Base-by-base conservation (phyloP, 2,888 invertebrate genomes). In the Smittia sp. region DNA sequence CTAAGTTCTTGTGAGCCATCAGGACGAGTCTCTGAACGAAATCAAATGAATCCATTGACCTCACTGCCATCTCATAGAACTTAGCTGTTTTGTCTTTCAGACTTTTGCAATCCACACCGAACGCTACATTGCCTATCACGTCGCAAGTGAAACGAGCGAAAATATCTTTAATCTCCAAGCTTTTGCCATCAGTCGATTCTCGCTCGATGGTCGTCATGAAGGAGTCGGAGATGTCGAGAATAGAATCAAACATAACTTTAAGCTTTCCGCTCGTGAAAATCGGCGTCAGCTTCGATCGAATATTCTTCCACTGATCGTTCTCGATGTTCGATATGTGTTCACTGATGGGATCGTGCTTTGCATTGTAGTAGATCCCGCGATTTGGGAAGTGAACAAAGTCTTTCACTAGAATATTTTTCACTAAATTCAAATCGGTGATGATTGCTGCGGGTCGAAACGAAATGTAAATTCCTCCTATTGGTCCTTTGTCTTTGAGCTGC, bases 371-470 rank as follows among this genome's bases (percentile, higher is more conserved):
- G 25, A 77, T 65, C 6, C 77, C 77, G 65, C 77, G 77, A 74
- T 78, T 77, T 7, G 76, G 76, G 74, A 79, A 79, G 52, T 76
- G 75, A 0, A 62, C 46, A 66, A 78, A 79, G 52, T 79, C 79
- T 52, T 77, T 77, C 1, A 77, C 76, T 3, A 79, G 41, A 9
- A 78, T 63, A 4, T 18, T 70, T 66, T 77, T 77, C 13, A 78
- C 76, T 1, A 78, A 13, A 0, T 79, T 78, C 1, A 78, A 75
- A 18, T 58, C 58, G 1, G 22, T 22, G 3, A 58, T 58, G 4
- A 58, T 1, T 22, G 22, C 2, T 4, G 13, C n/a, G 3, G 58
- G 58, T 22, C 58, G 58, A 20, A 58, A 22, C 6, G 3, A 58
- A 2, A 58, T 13, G n/a, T 58, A 58, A 18, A 58, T 22, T 18